Percentiles rank a stretch among this genome's conserved stretches.
Evolutionary conservation across 1,140 invertebrate genomes (phyloP).

Genomic region (Drosophila mojavensis): DNA sequence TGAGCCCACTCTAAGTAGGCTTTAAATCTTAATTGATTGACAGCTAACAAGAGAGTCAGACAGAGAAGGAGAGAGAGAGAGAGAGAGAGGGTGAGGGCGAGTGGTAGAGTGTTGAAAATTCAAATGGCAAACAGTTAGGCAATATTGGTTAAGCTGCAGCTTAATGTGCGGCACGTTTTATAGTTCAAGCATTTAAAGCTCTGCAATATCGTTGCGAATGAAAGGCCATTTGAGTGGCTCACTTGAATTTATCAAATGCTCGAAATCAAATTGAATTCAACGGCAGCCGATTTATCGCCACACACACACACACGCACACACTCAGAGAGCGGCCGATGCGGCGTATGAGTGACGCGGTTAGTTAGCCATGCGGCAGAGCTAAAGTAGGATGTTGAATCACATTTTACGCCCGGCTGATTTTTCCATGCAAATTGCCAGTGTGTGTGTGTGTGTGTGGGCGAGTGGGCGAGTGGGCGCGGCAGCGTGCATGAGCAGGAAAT

Average conservation of each 20-base stretch:
- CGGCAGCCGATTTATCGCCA: slow-evolving; percentile 28
- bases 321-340: slow-evolving; percentile 1
- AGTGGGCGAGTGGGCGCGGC: not conserved
- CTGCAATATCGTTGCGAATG: slow-evolving; percentile 55
- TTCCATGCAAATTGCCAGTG: slow-evolving; percentile 28
- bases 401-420: slow-evolving; percentile 19
- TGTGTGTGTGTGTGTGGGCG: not conserved
- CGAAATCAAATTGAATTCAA: slow-evolving; percentile 38
- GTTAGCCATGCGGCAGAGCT: not conserved
- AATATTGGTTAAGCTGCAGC: not conserved
- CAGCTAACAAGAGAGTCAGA: not conserved
- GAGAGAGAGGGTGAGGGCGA: no score
- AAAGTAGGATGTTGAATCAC: slow-evolving; percentile 1
- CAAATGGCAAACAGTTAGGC: slow-evolving; percentile 1
- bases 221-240: slow-evolving; percentile 37
- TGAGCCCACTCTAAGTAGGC: not conserved
- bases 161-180: not conserved
- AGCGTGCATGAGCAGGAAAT: not conserved
- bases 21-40: slow-evolving; percentile 1
- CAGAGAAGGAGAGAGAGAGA: no score
- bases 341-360: slow-evolving; percentile 33
- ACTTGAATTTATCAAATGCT: slow-evolving; percentile 25
- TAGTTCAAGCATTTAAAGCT: slow-evolving; percentile 8
- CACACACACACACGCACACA: not conserved
- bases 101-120: no score